These are phyloP conservation scores for Pteronura brasiliensis DNA, from an alignment of 2,113 vertebrate genomes.

Conservation along the genomic window DNA sequence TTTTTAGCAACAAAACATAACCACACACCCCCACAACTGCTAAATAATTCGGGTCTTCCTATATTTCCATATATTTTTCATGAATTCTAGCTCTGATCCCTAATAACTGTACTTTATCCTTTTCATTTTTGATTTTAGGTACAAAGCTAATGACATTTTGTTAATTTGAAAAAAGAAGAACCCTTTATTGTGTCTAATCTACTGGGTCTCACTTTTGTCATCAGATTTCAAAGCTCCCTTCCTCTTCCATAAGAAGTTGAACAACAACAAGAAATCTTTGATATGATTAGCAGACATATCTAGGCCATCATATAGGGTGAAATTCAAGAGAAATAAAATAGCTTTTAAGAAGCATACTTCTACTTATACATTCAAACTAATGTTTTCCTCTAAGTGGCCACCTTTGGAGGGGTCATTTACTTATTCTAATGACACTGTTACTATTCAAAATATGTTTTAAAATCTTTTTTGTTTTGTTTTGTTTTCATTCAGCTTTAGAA, in stretches of 20 bases:
- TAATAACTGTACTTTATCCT: neutral
- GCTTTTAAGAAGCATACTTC: conserved; percentile 8
- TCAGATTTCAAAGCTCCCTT: conserved; percentile 42
- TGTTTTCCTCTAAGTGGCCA: conserved; percentile 31
- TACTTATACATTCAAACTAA: conserved; percentile 42
- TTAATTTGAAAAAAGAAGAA: conserved; percentile 34
- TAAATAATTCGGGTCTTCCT: neutral
- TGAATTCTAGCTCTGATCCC: neutral
- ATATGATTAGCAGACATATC: conserved; percentile 33
- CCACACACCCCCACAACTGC: neutral
- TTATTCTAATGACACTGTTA: neutral
- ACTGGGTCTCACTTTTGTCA: conserved; percentile 41
- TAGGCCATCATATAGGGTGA: neutral
- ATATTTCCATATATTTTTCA: conserved; percentile 24
- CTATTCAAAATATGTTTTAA: conserved; percentile 25
- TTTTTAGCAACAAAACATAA: neutral
- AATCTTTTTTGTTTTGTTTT: neutral
- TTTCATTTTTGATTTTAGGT: conserved; percentile 53
- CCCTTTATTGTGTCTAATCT: conserved; percentile 49
- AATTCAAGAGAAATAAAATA: conserved; percentile 17
- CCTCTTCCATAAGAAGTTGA: conserved; percentile 36
- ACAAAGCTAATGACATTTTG: conserved; percentile 53
- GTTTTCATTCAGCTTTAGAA: neutral
- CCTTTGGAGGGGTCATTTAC: neutral
- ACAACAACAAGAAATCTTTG: conserved; percentile 43